Conservation (phyloP, 2,797 vertebrate genomes). For the Anisognathus igniventris region DNA sequence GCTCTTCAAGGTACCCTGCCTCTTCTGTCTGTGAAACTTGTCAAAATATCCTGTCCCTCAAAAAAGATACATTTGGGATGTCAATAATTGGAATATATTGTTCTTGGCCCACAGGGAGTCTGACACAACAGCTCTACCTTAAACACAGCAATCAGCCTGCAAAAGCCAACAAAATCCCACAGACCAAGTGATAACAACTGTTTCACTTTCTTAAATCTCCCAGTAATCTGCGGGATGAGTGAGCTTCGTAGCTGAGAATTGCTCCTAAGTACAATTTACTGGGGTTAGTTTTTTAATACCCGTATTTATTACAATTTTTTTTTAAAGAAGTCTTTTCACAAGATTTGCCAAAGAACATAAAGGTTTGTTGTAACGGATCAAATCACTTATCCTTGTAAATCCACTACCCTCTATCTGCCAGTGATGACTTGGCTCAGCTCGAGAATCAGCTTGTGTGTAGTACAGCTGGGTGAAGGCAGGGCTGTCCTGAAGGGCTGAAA, state of each 20-base stretch:
- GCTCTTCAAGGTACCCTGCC: not conserved
- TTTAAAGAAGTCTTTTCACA: slow-evolving; percentile 1
- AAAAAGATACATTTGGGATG: not conserved
- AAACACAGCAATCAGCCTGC: slow-evolving; percentile 36
- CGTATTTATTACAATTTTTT: not conserved
- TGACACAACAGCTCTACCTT: slow-evolving; percentile 57
- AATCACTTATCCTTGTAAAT: slow-evolving; percentile 42
- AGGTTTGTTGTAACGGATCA: slow-evolving; percentile 39
- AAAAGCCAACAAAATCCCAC: slow-evolving; percentile 59
- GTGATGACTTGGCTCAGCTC: not conserved
- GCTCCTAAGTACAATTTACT: slow-evolving; percentile 24
- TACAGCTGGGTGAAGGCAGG: not conserved
- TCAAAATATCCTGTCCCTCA: not conserved
- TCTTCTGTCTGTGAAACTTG: not conserved
- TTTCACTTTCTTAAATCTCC: slow-evolving; percentile 61
- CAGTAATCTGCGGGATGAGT: slow-evolving; percentile 65
- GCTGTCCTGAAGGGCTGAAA: not conserved
- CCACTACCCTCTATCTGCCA: slow-evolving; percentile 32
- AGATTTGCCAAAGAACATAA: slow-evolving; percentile 60
- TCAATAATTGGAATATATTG: slow-evolving; percentile 4
- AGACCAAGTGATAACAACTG: slow-evolving; percentile 62
- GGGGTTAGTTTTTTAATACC: slow-evolving; percentile 40
- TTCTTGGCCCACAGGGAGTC: slow-evolving; percentile 32
- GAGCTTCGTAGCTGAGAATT: slow-evolving; percentile 32
- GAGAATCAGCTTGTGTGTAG: not conserved